Base-by-base conservation (phyloP, 23 tunicate genomes). In the Trididemnum nubilum region DNA sequence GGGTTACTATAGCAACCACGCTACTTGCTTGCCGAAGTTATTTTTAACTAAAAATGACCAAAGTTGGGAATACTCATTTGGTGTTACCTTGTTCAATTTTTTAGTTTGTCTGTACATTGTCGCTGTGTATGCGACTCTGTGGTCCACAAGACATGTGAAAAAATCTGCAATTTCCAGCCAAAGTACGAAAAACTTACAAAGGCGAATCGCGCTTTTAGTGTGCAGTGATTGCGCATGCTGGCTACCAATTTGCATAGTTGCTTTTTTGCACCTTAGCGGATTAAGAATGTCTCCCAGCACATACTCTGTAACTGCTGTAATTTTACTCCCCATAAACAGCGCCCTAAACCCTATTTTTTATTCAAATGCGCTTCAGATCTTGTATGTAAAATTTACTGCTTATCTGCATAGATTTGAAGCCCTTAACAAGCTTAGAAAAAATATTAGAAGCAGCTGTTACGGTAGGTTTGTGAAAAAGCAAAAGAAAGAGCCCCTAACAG, bases 1-100 rank as follows among this genome's bases (percentile, higher is more conserved):
- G 0, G 94, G 94, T 0, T 89, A 89, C 64, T 89, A 89, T 85
- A 83, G 94, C 59, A 73, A 81, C 28, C 88, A 89, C 52, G 85
- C 94, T 5, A 87, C 82, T 24, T 89, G 94, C 52, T 57, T 89
- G 38, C 94, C 94, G 21, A 78, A 79, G 39, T 29, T 89, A 22
- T 89, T 89, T 37, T 51, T 78, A 9, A 79, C 76, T 23, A 2
- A 33, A 0, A 51, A 37, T 0, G 94, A 89, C 21, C 58, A 57
- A 27, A 67, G 77, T 33, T 89, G 94, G 94, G 79, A 83, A 63
- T 89, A 64, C 60, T 89, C 94, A 2, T 69, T 89, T 23, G 85
- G 63, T 1, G 25, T 84, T 5, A 89, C 74, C 0, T 52, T 75
- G n/a, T 44, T 80, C 1, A 90, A 90, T 73, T 90, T 85, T 37